These are phyloP conservation scores for Buceros bicornis DNA, from an alignment of 2,797 vertebrate species.

Conservation along the genomic window DNA sequence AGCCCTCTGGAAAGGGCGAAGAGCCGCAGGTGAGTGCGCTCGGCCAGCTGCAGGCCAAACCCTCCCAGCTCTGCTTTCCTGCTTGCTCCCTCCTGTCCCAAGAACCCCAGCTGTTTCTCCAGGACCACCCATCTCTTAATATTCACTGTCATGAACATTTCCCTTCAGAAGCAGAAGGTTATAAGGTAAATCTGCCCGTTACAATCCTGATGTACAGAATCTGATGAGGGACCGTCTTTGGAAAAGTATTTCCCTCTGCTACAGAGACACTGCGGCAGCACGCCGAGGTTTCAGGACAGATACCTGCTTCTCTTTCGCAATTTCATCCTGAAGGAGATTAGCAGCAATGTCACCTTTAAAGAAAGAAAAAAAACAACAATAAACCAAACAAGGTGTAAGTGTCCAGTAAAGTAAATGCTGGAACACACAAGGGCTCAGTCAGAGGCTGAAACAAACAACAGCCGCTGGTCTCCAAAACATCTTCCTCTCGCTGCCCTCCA, in stretches of 20 bases:
- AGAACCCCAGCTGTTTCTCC: background rate
- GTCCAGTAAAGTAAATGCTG: background rate
- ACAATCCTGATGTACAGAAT: background rate
- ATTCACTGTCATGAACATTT: background rate
- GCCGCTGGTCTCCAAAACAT: background rate
- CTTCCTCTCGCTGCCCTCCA: background rate
- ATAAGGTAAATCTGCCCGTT: background rate
- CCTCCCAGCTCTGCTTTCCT: background rate
- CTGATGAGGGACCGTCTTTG: rapidly evolving
- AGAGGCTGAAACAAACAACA: background rate
- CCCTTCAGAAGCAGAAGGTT: background rate
- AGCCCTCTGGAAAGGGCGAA: background rate
- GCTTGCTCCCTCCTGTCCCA: background rate
- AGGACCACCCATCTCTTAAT: background rate
- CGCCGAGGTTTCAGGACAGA: background rate
- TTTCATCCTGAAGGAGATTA: constrained; percentile 88
- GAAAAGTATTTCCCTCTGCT: background rate
- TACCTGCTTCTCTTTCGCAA: constrained; percentile 94
- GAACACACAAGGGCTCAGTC: background rate
- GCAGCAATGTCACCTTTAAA: constrained; percentile 84
- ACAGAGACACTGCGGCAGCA: background rate
- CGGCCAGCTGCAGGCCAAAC: background rate
- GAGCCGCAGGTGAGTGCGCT: background rate
- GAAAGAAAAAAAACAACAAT: background rate
- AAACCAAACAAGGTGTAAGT: background rate